A percentile compares a stretch with the other conserved stretches of the same genome.
phyloP scores from a whole-genome alignment of 2,113 vertebrate species.

The Gobiocypris rarus region DNA sequence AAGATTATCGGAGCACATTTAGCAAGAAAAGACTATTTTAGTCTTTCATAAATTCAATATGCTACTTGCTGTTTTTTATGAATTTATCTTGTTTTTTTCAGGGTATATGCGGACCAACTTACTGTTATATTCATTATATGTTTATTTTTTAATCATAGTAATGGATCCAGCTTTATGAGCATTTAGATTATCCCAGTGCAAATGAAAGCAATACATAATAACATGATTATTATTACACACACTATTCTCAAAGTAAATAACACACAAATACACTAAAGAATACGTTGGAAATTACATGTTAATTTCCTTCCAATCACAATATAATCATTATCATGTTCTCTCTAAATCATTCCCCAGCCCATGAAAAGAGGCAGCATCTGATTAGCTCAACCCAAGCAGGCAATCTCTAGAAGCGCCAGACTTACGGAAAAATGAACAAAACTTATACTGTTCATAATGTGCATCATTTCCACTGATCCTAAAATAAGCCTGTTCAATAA shows the following conservation, averaged over 20 bases:
- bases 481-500: conserved; percentile 45
- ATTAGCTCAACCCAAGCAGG: not conserved
- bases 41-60: too few species aligned
- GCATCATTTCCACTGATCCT: conserved; percentile 23
- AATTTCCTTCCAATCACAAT: not conserved
- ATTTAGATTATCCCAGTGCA: conserved; percentile 14
- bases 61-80: too few species aligned
- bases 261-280: not conserved
- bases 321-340: not conserved
- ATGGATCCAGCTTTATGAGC: conserved; percentile 32
- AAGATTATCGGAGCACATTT: too few species aligned
- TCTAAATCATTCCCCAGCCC: not conserved
- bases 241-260: conserved; percentile 6
- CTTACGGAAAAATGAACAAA: conserved; percentile 38
- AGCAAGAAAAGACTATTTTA: too few species aligned
- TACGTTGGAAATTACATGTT: not conserved
- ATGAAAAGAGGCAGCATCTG: not conserved
- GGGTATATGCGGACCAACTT: not conserved
- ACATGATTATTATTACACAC: conserved; percentile 7
- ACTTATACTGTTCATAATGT: conserved; percentile 2
- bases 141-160: conserved; percentile 35
- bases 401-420: conserved; percentile 6
- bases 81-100: too few species aligned
- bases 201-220: conserved; percentile 35
- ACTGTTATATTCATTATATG: not conserved